A percentile compares a stretch with the other conserved stretches of the same genome.
Evolutionary conservation across 1,140 invertebrate species (phyloP).

Genomic region (Aethina tumida): DNA sequence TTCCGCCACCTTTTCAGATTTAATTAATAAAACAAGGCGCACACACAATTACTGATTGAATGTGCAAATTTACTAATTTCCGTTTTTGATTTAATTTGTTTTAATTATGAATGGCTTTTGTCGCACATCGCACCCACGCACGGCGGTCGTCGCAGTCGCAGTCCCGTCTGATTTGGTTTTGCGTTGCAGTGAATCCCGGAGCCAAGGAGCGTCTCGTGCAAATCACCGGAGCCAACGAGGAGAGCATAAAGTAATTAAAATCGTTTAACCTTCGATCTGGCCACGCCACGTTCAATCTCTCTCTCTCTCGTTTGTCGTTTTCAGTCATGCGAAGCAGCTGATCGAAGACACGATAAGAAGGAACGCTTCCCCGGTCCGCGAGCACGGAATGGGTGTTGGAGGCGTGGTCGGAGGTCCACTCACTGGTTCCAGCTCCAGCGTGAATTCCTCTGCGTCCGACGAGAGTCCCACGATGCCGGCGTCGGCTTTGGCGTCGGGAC

Average conservation of each 20-base stretch:
- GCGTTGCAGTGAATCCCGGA: slow-evolving; percentile 73
- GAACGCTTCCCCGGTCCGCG: slow-evolving; percentile 79
- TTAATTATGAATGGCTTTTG: too few relatives aligned
- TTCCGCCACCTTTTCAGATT: too few relatives aligned
- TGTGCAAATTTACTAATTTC: too few relatives aligned
- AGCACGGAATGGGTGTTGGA: slow-evolving; percentile 35
- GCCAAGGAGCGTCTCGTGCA: slow-evolving; percentile 87
- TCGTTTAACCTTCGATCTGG: not conserved
- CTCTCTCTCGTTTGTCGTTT: slow-evolving; percentile 14
- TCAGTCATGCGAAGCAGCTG: slow-evolving; percentile 76
- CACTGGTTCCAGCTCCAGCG: slow-evolving; percentile 51
- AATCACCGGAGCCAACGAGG: slow-evolving; percentile 83
- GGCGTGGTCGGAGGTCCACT: slow-evolving; percentile 50
- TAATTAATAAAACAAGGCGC: too few relatives aligned
- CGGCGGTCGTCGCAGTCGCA: too few relatives aligned
- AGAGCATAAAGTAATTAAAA: slow-evolving; percentile 74
- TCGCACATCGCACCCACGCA: too few relatives aligned
- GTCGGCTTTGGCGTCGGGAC: slow-evolving; percentile 23
- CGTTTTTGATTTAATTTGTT: too few relatives aligned
- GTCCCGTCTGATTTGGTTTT: too few relatives aligned
- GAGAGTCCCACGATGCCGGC: slow-evolving; percentile 45
- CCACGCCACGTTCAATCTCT: not conserved
- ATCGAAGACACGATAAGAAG: slow-evolving; percentile 87
- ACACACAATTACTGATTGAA: too few relatives aligned
- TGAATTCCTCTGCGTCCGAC: slow-evolving; percentile 67